Conservation (phyloP, 2,797 vertebrate species). For the Clarias pachynema region DNA sequence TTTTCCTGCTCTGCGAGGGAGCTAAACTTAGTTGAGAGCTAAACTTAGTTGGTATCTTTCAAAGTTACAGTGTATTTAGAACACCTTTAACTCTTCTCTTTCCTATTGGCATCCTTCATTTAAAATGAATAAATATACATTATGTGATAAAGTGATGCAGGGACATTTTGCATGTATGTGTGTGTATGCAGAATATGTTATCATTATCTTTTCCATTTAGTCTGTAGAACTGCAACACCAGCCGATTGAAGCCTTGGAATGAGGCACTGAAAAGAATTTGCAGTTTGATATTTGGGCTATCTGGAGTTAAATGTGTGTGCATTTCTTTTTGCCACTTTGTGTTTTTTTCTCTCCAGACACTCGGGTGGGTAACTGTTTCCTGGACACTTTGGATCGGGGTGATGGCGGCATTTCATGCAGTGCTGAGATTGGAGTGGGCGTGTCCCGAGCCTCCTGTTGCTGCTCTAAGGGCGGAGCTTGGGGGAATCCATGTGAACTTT, state of each 20-base stretch:
- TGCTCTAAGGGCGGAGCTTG: conserved; percentile 89
- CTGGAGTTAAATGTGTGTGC: not conserved
- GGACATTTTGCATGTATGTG: too few species aligned
- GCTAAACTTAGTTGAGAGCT: too few species aligned
- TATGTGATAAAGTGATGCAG: too few species aligned
- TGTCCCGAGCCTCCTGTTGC: conserved; percentile 90
- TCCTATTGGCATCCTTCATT: too few species aligned
- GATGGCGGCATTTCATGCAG: conserved; percentile 90
- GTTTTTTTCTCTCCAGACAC: conserved; percentile 75
- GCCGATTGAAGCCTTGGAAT: not conserved
- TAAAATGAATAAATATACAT: too few species aligned
- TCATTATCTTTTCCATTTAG: not conserved
- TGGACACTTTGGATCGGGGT: conserved; percentile 84
- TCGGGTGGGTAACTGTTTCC: conserved; percentile 89
- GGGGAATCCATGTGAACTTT: conserved; percentile 94
- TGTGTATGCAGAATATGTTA: too few species aligned
- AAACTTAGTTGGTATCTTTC: too few species aligned
- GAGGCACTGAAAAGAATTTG: not conserved
- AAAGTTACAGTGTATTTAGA: too few species aligned
- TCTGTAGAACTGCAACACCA: too few species aligned
- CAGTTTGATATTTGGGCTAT: not conserved
- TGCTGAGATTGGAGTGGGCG: conserved; percentile 87
- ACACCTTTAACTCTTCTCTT: too few species aligned
- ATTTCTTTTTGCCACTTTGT: not conserved
- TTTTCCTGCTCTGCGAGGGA: too few species aligned